Evolutionary conservation across 1,140 invertebrate species (phyloP).

Genomic region (Micrasema minimum): DNA sequence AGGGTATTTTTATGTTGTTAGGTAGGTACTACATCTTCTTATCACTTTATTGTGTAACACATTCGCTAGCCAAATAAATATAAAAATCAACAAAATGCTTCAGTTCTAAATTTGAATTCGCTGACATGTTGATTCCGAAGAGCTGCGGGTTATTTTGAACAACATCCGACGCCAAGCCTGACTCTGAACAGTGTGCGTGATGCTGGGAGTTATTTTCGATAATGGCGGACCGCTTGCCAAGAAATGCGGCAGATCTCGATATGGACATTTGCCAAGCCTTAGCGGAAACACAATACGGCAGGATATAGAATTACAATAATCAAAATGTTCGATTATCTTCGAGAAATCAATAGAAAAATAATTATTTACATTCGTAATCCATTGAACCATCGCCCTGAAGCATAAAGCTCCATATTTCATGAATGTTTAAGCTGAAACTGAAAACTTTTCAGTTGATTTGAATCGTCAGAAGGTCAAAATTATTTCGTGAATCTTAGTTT

Average conservation of each 20-base stretch:
- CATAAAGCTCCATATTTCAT: no score
- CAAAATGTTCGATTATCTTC: no score
- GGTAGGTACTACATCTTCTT: background rate
- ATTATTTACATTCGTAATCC: no score
- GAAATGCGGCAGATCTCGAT: conserved; percentile 47
- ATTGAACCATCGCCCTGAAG: no score
- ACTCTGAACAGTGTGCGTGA: conserved; percentile 23
- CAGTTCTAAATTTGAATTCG: conserved; percentile 37
- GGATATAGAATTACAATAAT: conserved; percentile 34
- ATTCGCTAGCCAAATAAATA: conserved; percentile 17
- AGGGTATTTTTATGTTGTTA: background rate
- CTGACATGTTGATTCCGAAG: no score
- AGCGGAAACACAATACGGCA: conserved; percentile 47
- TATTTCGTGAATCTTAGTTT: no score
- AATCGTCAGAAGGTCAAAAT: no score
- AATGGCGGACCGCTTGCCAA: conserved; percentile 45
- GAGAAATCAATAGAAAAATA: no score
- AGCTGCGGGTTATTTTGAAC: no score
- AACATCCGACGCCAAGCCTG: conserved; percentile 6
- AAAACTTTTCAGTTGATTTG: no score
- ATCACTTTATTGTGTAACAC: background rate
- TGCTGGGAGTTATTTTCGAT: conserved; percentile 45
- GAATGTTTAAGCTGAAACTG: no score
- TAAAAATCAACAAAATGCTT: conserved; percentile 16
- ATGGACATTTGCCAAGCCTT: conserved; percentile 50